Conservation (phyloP, 2,113 vertebrate species). For the Nothobranchius kuhntae region DNA sequence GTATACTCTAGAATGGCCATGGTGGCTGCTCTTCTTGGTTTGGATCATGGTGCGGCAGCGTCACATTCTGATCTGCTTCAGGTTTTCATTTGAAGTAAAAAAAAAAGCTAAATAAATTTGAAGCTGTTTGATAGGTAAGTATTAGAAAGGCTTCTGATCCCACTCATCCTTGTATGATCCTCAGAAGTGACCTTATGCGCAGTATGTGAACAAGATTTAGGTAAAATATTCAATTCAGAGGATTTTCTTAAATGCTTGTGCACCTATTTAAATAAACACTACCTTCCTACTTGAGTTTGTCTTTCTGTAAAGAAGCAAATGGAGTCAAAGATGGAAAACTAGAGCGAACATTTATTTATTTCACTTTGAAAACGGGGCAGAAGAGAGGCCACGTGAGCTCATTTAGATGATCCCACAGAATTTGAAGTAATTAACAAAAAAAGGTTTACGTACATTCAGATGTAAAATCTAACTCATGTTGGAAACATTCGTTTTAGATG, state of each 20-base stretch:
- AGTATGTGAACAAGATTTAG: slow-evolving; percentile 11
- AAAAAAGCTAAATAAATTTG: slow-evolving; percentile 1
- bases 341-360: slow-evolving; percentile 56
- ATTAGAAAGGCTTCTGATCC: not conserved
- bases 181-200: slow-evolving; percentile 41
- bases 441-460: slow-evolving; percentile 51
- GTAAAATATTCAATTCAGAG: slow-evolving; percentile 43
- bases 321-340: not conserved
- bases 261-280: slow-evolving; percentile 30
- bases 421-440: slow-evolving; percentile 51
- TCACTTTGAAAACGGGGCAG: slow-evolving; percentile 43
- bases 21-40: not conserved
- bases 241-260: slow-evolving; percentile 6
- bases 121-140: not conserved
- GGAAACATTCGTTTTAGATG: slow-evolving; percentile 15
- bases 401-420: slow-evolving; percentile 48
- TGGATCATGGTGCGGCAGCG: not conserved
- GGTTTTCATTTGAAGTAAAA: not conserved
- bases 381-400: slow-evolving; percentile 10
- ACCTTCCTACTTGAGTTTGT: not conserved
- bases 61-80: not conserved
- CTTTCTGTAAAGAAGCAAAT: not conserved
- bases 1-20: slow-evolving; percentile 27
- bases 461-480: slow-evolving; percentile 1
- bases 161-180: not conserved